Evolutionary conservation across 2,113 vertebrate species (phyloP), one percentile per base, ranked within the genome.

Genomic region (Aegithalos caudatus): DNA sequence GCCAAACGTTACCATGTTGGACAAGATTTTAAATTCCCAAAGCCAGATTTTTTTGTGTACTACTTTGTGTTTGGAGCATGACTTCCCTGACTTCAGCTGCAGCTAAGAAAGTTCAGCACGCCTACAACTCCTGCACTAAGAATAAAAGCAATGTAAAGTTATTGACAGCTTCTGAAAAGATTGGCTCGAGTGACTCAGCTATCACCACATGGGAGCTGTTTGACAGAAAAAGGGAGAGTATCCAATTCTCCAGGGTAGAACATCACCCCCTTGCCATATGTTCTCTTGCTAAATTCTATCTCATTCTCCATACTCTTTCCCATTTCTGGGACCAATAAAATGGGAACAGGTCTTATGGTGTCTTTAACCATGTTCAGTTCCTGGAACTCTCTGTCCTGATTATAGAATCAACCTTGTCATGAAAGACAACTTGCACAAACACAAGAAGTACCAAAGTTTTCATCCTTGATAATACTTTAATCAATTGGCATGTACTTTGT

Each of bases 181-280:
- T 77, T 93, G 90, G 79, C 79, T 96, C 1, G 1, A 86, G 50
- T 86, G 90, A 92, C 40, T 96, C 88, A 93, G 37, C 42, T 77
- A 38, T 90, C 92, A 95, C 45, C 85, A 65, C 66, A 90, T 65
- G 45, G 86, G 85, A 77, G 42, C 57, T 76, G 54, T 42, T 70
- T 92, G 95, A 94, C 95, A 95, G 85, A 80, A 94, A 86, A 86
- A 80, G 90, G 71, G 90, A 90, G 14, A 45, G 28, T 12, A 86
- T 95, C 79, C 81, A 94, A 42, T 37, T 96, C 50, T 93, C 25
- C 81, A 61, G 57, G n/a, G 50, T 72, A 90, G 79, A 93, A 93
- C 37, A 48, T 65, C 57, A 54, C 40, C 71, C 51, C 53, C 53
- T 76, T 92, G 48, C 85, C 71, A 90, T 95, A 90, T 77, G 74